Percentiles rank a stretch among this genome's conserved stretches.
phyloP scores from a whole-genome alignment of 2,113 vertebrate genomes.

The Electrona antarctica region DNA sequence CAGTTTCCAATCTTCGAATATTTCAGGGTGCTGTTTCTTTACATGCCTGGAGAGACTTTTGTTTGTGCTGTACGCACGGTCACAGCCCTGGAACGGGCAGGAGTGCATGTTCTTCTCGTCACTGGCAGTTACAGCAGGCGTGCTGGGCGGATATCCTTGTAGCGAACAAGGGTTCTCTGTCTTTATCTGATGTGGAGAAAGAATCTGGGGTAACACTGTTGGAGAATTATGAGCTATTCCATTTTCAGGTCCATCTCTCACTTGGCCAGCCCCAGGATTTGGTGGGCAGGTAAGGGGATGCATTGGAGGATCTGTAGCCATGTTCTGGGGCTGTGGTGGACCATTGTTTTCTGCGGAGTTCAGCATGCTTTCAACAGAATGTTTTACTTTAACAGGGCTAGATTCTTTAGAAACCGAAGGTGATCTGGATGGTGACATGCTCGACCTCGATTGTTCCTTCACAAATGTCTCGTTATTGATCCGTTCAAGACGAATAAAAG shows the following conservation, averaged over 20 bases:
- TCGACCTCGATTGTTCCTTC: slow-evolving; percentile 40
- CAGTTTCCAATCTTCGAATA: slow-evolving; percentile 94
- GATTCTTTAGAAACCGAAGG: slow-evolving; percentile 45
- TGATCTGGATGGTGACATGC: slow-evolving; percentile 43
- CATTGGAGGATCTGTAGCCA: slow-evolving; percentile 20
- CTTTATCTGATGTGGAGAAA: slow-evolving; percentile 67
- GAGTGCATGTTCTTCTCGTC: slow-evolving; percentile 84
- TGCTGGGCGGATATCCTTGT: slow-evolving; percentile 63
- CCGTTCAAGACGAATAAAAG: slow-evolving; percentile 46
- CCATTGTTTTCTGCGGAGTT: slow-evolving; percentile 47
- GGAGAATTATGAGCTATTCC: slow-evolving; percentile 34
- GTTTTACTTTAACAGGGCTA: slow-evolving; percentile 64
- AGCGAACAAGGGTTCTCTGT: slow-evolving; percentile 62
- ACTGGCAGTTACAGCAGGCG: slow-evolving; percentile 44
- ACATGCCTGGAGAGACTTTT: slow-evolving; percentile 98
- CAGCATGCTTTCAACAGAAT: slow-evolving; percentile 73
- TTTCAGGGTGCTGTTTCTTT: slow-evolving; percentile 94
- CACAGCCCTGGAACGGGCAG: slow-evolving; percentile 92
- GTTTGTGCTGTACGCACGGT: slow-evolving; percentile 92
- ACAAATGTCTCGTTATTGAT: slow-evolving; percentile 28
- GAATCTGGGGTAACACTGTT: slow-evolving; percentile 55
- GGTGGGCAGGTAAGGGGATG: slow-evolving; percentile 36
- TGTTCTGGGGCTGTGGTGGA: slow-evolving; percentile 9
- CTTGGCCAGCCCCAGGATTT: slow-evolving; percentile 39
- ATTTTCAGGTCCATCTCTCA: slow-evolving; percentile 31